A percentile compares a stretch with the other conserved stretches of the same genome.
These are phyloP conservation scores for Babylonia areolata DNA, from an alignment of 1,140 invertebrate genomes.

Conservation along the genomic window DNA sequence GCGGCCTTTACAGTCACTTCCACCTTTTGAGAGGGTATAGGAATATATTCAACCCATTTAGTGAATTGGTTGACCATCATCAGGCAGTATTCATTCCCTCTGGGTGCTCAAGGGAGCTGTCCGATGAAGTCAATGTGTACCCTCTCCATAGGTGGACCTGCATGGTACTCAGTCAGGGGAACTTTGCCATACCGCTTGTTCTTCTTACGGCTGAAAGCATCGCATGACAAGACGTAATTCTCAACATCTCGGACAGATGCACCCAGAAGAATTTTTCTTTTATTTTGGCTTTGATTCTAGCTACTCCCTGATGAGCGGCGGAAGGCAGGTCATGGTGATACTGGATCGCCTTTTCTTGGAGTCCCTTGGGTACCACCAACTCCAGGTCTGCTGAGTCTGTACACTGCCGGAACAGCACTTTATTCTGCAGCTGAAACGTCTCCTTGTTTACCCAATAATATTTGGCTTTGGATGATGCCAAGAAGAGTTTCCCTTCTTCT, in stretches of 20 bases:
- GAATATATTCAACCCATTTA: slow-evolving; percentile 16
- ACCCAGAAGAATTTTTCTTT: slow-evolving; percentile 24
- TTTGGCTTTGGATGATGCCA: not conserved
- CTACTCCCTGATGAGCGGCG: not conserved
- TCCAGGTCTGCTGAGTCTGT: not conserved
- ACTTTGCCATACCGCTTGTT: not conserved
- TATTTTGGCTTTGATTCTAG: slow-evolving; percentile 5
- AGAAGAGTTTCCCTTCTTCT: not conserved
- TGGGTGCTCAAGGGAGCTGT: not conserved
- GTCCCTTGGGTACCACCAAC: not conserved
- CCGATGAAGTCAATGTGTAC: slow-evolving; percentile 12
- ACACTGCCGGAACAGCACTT: not conserved
- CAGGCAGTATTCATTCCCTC: not conserved
- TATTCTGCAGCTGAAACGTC: not conserved
- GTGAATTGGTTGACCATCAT: slow-evolving; percentile 32
- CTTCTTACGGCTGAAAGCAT: not conserved
- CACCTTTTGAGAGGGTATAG: not conserved
- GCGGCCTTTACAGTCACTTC: not conserved
- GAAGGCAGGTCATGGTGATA: not conserved
- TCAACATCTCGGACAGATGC: not conserved
- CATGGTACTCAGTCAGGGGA: not conserved
- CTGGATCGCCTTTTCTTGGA: not conserved
- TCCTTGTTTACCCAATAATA: not conserved
- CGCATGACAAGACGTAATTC: not conserved
- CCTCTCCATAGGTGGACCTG: not conserved